Evolutionary conservation across 2,113 vertebrate genomes (phyloP).

Genomic region (Alethe diademata): DNA sequence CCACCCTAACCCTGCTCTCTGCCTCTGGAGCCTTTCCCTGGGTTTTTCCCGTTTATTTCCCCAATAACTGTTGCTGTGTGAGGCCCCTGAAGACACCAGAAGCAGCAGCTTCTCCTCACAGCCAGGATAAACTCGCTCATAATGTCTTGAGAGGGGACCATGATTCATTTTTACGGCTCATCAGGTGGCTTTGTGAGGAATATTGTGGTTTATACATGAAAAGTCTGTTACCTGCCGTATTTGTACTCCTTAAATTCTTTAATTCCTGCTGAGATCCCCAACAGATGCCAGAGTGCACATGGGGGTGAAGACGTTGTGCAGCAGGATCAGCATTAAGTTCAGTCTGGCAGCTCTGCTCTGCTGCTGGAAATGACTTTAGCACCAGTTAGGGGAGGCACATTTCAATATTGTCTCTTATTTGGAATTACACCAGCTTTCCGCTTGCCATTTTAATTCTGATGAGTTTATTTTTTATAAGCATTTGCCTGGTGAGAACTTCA

Average conservation of each 20-base stretch:
- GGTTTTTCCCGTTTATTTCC: neutral
- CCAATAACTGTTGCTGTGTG: fast-evolving
- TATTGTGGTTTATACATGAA: neutral
- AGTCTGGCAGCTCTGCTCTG: neutral
- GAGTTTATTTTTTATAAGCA: neutral
- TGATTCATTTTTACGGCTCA: neutral
- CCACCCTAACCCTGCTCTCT: neutral
- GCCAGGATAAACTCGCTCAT: neutral
- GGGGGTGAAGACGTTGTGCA: neutral
- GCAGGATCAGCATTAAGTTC: neutral
- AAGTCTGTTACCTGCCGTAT: neutral
- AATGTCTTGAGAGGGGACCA: neutral
- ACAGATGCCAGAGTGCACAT: neutral
- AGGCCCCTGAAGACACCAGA: neutral
- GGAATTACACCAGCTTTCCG: neutral
- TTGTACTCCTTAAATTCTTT: neutral
- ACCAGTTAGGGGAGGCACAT: fast-evolving
- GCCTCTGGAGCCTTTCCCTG: fast-evolving
- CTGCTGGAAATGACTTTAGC: neutral
- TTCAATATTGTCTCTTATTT: neutral
- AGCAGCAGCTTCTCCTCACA: neutral
- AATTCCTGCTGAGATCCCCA: neutral
- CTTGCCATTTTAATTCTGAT: neutral
- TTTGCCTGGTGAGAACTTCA: neutral
- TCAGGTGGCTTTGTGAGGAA: neutral